These are phyloP conservation scores for Ectropis grisescens DNA, from an alignment of 1,140 invertebrate genomes.

Conservation along the genomic window DNA sequence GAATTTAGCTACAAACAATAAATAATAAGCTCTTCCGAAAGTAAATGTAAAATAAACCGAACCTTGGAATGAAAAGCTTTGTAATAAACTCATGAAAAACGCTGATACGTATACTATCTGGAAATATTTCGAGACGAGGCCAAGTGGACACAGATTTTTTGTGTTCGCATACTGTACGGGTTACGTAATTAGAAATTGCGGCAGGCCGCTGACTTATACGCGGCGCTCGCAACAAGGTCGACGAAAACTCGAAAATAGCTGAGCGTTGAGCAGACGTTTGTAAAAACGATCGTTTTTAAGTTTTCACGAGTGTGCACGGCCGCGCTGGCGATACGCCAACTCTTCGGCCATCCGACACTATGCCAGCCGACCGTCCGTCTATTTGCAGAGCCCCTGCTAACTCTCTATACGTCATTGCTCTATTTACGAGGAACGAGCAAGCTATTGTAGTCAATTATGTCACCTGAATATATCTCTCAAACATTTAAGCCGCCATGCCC, in stretches of 20 bases:
- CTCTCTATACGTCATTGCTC: constrained; percentile 54
- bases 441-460: constrained; percentile 56
- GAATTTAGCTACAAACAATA: too few species aligned
- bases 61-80: too few species aligned
- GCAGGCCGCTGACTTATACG: constrained; percentile 30
- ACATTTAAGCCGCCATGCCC: constrained; percentile 11
- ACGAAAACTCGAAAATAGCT: constrained; percentile 50
- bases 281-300: constrained; percentile 59
- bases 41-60: too few species aligned
- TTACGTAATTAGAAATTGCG: constrained; percentile 40
- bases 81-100: too few species aligned
- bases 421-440: constrained; percentile 47
- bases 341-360: constrained; percentile 46
- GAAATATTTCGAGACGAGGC: too few species aligned
- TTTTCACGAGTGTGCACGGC: constrained; percentile 36
- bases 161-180: constrained; percentile 11
- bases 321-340: constrained; percentile 45
- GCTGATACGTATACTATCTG: too few species aligned
- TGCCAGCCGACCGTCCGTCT: constrained; percentile 44
- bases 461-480: constrained; percentile 32
- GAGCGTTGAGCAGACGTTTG: constrained; percentile 51
- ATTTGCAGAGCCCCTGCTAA: constrained; percentile 53
- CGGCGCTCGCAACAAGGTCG: constrained; percentile 52
- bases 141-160: too few species aligned
- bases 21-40: too few species aligned